Percentiles rank a stretch among this genome's conserved stretches.
Conservation (phyloP, 2,888 invertebrate genomes). For the Eudemis profundana region DNA sequence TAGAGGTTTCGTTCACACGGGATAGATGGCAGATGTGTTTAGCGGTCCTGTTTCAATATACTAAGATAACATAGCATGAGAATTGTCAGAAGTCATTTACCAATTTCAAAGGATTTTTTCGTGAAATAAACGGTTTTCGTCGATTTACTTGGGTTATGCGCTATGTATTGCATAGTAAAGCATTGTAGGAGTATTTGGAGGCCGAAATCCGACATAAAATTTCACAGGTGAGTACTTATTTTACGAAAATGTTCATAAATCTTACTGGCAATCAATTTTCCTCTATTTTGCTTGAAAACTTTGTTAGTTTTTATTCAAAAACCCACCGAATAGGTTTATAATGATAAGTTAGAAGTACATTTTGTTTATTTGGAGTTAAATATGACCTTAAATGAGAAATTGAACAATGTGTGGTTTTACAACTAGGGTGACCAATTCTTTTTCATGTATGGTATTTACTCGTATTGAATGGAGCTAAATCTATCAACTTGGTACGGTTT, state of each 20-base stretch:
- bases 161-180: constrained; percentile 1
- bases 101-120: background rate
- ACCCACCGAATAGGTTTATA: too few species aligned
- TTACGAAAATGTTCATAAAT: background rate
- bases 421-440: constrained; percentile 1
- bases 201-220: constrained; percentile 5
- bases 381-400: background rate
- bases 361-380: constrained; percentile 4
- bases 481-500: too few species aligned
- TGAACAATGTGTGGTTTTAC: background rate
- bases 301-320: too few species aligned
- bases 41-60: too few species aligned
- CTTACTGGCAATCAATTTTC: too few species aligned
- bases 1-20: too few species aligned
- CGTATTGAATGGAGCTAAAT: too few species aligned
- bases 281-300: too few species aligned
- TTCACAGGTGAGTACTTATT: background rate
- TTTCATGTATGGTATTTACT: background rate
- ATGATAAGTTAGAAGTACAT: background rate
- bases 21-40: too few species aligned
- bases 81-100: background rate
- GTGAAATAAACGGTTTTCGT: background rate
- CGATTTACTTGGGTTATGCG: background rate
- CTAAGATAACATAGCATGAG: too few species aligned
- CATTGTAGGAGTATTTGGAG: constrained; percentile 1